Base-by-base conservation (phyloP, 2,888 invertebrate species). In the Eustalomyia histrio region DNA sequence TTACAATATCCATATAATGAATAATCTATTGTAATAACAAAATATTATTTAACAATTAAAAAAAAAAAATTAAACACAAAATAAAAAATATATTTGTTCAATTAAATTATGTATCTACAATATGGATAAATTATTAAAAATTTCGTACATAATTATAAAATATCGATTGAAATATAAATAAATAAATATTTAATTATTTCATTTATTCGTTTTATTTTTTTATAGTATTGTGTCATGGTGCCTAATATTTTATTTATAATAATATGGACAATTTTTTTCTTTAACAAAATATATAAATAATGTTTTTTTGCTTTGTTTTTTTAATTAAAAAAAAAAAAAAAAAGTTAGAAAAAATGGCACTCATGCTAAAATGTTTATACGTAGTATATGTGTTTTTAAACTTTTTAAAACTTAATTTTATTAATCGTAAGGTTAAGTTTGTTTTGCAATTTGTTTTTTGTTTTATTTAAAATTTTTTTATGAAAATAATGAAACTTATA, bases 301-400 rank as follows among this genome's bases (percentile, higher is more conserved):
- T 63, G n/a, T 63, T 50, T 17, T 58, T 33, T 58, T n/a, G 50
- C n/a, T n/a, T n/a, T n/a, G n/a, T n/a, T n/a, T n/a, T n/a, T n/a
- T n/a, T n/a, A n/a, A n/a, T n/a, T n/a, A n/a, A n/a, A n/a, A n/a
- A n/a, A 50, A 8, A 65, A n/a, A 65, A 39, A 55, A 63, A n/a
- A 47, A 47, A 63, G 14, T 71, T 61, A 63, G 17, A 72, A 47
- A 33, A 53, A 81, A 81, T 81, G 81, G 81, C 81, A 81, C 81
- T 74, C 74, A 43, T 52, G 55, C 71, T 63, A n/a, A 3, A 17
- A 29, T 35, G 7, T 53, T 29, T 21, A 2, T 21, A 21, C 4
- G 21, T 21, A 21, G 21, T 21, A 21, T 21, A 21, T 21, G 21
- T 21, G 52, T 57, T 9, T 29, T 64, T 50, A 74, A 55, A 16